Evolutionary conservation across 2,113 vertebrate species (phyloP).

Genomic region (Protobothrops flavoviridis): DNA sequence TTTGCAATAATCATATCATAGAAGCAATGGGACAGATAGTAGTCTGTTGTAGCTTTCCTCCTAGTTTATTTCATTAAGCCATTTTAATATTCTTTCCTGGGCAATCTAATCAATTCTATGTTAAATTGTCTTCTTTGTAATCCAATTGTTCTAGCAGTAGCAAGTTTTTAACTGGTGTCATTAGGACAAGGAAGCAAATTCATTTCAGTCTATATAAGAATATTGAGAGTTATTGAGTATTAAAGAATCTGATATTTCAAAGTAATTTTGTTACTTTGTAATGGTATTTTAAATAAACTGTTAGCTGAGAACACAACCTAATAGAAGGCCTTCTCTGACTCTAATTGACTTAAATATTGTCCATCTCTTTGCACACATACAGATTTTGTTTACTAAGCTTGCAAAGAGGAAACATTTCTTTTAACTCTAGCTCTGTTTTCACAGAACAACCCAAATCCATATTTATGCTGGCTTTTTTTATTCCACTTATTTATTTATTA

Average conservation of each 20-base stretch:
- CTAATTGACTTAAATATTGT: neutral
- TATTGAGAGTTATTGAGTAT: neutral
- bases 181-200: neutral
- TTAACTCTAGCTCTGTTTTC: neutral
- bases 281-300: neutral
- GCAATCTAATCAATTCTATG: neutral
- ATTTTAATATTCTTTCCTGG: neutral
- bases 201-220: neutral
- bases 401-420: neutral
- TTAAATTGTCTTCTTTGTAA: neutral
- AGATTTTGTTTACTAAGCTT: neutral
- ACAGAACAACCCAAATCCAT: neutral
- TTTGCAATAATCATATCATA: neutral
- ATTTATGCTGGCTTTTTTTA: neutral
- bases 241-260: neutral
- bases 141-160: neutral
- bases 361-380: neutral
- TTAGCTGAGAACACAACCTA: neutral
- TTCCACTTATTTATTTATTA: neutral
- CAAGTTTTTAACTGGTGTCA: neutral
- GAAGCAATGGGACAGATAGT: neutral
- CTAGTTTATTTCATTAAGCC: neutral
- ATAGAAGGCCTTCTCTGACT: neutral
- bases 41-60: neutral
- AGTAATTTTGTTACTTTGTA: neutral